These are phyloP conservation scores for Physella acuta DNA, from an alignment of 1,140 invertebrate genomes.

Conservation along the genomic window DNA sequence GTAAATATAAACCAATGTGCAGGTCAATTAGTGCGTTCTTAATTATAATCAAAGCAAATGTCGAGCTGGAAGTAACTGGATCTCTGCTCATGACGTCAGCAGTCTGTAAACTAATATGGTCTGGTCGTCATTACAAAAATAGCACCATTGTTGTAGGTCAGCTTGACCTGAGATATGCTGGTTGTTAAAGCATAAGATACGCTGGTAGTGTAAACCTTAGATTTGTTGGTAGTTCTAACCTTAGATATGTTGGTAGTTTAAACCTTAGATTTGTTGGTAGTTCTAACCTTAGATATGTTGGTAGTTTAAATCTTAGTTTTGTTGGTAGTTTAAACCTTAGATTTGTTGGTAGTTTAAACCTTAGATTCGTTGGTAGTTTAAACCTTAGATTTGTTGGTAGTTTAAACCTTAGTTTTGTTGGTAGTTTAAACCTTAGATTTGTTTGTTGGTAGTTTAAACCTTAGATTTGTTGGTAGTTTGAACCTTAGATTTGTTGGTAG, in stretches of 20 bases:
- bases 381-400: not conserved
- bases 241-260: not conserved
- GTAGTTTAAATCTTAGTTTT: not conserved
- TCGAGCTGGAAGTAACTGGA: too few relatives aligned
- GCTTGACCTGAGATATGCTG: not conserved
- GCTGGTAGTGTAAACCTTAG: not conserved
- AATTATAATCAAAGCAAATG: too few relatives aligned
- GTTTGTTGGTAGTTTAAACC: too few relatives aligned
- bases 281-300: not conserved
- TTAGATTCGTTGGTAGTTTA: not conserved
- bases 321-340: not conserved
- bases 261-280: not conserved
- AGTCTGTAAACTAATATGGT: too few relatives aligned
- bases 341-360: not conserved
- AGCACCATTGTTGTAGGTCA: not conserved
- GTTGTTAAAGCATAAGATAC: too few relatives aligned
- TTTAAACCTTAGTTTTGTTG: not conserved
- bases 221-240: not conserved
- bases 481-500: too few relatives aligned
- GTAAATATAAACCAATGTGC: too few relatives aligned
- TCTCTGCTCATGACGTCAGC: too few relatives aligned
- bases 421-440: not conserved
- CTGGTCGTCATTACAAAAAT: too few relatives aligned
- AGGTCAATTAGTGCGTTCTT: too few relatives aligned
- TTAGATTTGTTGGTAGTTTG: not conserved